Conservation (phyloP, 2,797 vertebrate genomes). For the Rhinichthys osculus region DNA sequence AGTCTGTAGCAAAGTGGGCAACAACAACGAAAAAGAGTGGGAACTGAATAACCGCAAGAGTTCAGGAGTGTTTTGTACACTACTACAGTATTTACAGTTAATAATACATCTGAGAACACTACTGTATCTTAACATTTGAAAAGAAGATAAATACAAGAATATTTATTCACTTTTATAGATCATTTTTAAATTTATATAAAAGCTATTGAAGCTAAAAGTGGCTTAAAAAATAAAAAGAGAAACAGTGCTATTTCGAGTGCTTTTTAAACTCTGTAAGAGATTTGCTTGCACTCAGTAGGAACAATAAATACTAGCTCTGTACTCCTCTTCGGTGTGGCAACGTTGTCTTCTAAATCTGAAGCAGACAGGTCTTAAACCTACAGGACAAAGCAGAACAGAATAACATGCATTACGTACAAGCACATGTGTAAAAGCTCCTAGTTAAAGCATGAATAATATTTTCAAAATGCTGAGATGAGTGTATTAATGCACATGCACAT, state of each 20-base stretch:
- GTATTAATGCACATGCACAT: slow-evolving; percentile 33
- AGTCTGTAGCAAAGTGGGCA: slow-evolving; percentile 69
- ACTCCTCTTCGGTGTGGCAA: slow-evolving; percentile 39
- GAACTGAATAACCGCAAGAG: neutral
- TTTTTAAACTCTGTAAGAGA: slow-evolving; percentile 54
- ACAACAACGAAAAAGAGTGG: neutral
- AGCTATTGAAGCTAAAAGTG: slow-evolving; percentile 63
- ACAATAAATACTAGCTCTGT: slow-evolving; percentile 58
- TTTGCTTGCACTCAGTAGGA: slow-evolving; percentile 42
- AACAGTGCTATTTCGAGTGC: slow-evolving; percentile 65
- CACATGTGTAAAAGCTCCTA: neutral
- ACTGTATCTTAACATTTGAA: slow-evolving; percentile 59
- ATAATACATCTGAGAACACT: slow-evolving; percentile 69
- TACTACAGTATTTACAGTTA: slow-evolving; percentile 74
- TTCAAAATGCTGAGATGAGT: slow-evolving; percentile 31
- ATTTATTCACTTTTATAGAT: slow-evolving; percentile 63
- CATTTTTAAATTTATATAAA: slow-evolving; percentile 58
- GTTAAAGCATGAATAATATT: neutral
- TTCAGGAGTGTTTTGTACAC: slow-evolving; percentile 64
- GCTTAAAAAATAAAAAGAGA: slow-evolving; percentile 54
- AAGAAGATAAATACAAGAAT: slow-evolving; percentile 68
- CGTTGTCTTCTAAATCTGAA: slow-evolving; percentile 49
- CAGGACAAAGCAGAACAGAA: slow-evolving; percentile 18
- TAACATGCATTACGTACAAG: neutral
- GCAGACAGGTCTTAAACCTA: slow-evolving; percentile 64